These are phyloP conservation scores for Scylla paramamosain DNA, from an alignment of 1,140 invertebrate species.

Conservation along the genomic window DNA sequence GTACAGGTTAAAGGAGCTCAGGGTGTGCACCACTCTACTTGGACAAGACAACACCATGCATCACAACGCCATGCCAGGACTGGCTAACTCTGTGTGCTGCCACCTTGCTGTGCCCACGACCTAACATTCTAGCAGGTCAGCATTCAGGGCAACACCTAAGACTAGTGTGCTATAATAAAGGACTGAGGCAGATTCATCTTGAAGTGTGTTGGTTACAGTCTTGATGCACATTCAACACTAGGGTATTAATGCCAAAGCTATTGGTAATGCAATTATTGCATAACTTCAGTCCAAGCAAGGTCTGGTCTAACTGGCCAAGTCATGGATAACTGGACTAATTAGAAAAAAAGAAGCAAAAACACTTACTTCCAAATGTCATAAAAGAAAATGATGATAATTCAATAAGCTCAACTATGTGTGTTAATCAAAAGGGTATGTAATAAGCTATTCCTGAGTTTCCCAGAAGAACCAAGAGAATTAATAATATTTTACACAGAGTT, in stretches of 20 bases:
- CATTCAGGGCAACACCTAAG: conserved; percentile 66
- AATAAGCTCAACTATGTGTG: too few species aligned
- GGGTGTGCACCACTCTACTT: conserved; percentile 81
- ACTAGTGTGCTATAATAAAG: conserved; percentile 33
- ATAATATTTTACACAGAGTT: too few species aligned
- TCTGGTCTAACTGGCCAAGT: conserved; percentile 7
- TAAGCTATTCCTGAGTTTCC: too few species aligned
- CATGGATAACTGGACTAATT: background rate
- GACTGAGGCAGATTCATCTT: conserved; percentile 38
- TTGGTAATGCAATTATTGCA: background rate
- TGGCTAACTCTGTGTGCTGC: conserved; percentile 43
- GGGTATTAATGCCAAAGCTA: conserved; percentile 54
- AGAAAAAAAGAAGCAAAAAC: background rate
- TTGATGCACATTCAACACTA: conserved; percentile 39
- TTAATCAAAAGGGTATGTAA: too few species aligned
- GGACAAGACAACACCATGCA: conserved; percentile 72
- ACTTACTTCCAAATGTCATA: background rate
- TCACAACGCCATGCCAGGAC: conserved; percentile 55
- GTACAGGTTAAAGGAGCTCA: conserved; percentile 83
- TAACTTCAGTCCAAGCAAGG: conserved; percentile 38
- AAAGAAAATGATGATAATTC: too few species aligned
- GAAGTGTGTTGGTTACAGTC: conserved; percentile 24
- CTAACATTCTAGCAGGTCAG: conserved; percentile 32
- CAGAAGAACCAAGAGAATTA: too few species aligned
- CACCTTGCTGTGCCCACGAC: background rate